Evolutionary conservation across 1,140 invertebrate species (phyloP).

Genomic region (Aphaenogaster ashmeadi): DNA sequence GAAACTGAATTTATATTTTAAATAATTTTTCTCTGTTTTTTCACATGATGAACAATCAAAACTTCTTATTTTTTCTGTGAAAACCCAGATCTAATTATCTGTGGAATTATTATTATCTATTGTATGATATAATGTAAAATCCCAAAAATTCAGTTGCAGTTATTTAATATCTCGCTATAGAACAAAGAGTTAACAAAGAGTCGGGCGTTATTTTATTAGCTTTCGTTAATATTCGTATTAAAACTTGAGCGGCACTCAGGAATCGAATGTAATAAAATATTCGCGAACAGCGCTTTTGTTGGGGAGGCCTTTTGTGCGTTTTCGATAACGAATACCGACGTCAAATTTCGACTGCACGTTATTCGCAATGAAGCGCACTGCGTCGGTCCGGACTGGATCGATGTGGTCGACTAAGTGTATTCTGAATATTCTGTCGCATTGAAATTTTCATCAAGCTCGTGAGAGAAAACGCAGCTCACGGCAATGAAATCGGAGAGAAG

Average conservation of each 20-base stretch:
- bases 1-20: not conserved
- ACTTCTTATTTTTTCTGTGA: not conserved
- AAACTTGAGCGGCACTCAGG: not conserved
- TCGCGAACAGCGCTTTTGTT: conserved; percentile 20
- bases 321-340: conserved; percentile 23
- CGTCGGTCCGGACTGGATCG: conserved; percentile 41
- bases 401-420: conserved; percentile 49
- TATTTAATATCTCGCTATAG: not conserved
- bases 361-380: conserved; percentile 36
- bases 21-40: not conserved
- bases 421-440: conserved; percentile 39
- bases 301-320: conserved; percentile 16
- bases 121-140: conserved; percentile 11
- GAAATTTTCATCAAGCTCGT: conserved; percentile 47
- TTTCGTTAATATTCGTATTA: conserved; percentile 11
- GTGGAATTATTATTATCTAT: not conserved
- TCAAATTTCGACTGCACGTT: conserved; percentile 30
- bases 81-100: not conserved
- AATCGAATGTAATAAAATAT: conserved; percentile 36
- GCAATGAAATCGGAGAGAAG: conserved; percentile 13
- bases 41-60: not conserved
- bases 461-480: conserved; percentile 46
- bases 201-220: conserved; percentile 13
- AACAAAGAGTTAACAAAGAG: not conserved
- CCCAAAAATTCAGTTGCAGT: not conserved